A percentile compares a stretch with the other conserved stretches of the same genome.
Evolutionary conservation across 2,888 invertebrate genomes (phyloP).

Genomic region (Eremobia ochroleuca): DNA sequence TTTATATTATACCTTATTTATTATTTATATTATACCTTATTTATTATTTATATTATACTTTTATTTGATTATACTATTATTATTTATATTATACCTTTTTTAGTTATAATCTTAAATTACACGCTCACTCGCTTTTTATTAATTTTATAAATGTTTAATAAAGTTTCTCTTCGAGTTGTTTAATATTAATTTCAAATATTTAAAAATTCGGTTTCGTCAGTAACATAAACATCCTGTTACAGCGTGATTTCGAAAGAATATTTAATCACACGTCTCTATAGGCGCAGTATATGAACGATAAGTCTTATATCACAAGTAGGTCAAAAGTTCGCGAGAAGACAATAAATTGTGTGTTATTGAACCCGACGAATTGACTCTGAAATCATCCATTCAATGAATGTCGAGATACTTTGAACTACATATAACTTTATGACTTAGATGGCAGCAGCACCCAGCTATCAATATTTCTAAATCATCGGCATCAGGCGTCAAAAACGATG

Average conservation of each 20-base stretch:
- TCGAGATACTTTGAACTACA: constrained; percentile 25
- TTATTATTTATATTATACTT: too few relatives aligned
- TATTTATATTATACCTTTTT: too few relatives aligned
- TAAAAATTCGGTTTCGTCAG: constrained; percentile 21
- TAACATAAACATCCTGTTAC: constrained; percentile 44
- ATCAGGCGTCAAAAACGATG: neutral
- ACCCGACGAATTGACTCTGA: constrained; percentile 44
- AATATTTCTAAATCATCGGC: neutral
- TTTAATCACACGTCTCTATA: constrained; percentile 35
- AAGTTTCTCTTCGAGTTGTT: constrained; percentile 7
- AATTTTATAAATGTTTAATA: constrained; percentile 17
- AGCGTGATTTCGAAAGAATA: constrained; percentile 48
- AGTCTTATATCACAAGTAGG: constrained; percentile 61
- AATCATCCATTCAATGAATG: constrained; percentile 40
- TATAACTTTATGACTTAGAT: constrained; percentile 5
- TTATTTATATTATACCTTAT: too few relatives aligned
- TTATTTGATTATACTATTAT: too few relatives aligned
- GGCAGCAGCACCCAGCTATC: constrained; percentile 7
- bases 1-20: too few relatives aligned
- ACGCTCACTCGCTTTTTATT: constrained; percentile 23
- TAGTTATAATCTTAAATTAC: constrained; percentile 34
- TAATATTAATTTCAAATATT: constrained; percentile 36
- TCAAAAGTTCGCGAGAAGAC: constrained; percentile 55
- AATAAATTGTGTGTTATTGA: constrained; percentile 62
- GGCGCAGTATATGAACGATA: constrained; percentile 36